Evolutionary conservation across 2,113 vertebrate genomes (phyloP).

Genomic region (Myodes glareolus): DNA sequence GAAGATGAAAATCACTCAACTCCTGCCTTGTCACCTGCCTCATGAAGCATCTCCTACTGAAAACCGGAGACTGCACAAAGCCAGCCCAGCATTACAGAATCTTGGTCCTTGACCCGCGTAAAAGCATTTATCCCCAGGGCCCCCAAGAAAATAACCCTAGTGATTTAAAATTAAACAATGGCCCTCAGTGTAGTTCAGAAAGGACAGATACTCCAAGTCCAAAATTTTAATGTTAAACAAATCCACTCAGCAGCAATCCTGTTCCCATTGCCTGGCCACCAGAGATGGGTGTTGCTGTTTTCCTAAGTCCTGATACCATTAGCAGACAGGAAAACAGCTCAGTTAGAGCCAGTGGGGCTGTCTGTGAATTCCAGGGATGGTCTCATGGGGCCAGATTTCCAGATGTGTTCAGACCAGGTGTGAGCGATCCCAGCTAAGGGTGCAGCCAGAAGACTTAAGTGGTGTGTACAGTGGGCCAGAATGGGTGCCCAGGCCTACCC

Average conservation of each 20-base stretch:
- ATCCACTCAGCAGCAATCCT: not conserved
- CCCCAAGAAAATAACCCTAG: not conserved
- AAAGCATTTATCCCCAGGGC: not conserved
- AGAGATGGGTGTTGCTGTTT: too few species aligned
- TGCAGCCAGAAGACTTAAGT: not conserved
- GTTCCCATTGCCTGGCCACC: too few species aligned
- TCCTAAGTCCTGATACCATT: not conserved
- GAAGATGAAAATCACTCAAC: rapidly evolving
- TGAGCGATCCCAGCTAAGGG: not conserved
- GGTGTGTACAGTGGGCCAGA: not conserved
- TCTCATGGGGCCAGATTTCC: not conserved
- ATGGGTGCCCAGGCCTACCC: rapidly evolving
- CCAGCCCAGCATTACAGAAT: rapidly evolving
- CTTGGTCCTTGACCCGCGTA: not conserved
- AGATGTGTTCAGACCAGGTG: not conserved
- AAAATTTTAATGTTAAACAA: not conserved
- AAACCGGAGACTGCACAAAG: not conserved
- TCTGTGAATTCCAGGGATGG: not conserved
- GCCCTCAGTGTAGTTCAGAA: not conserved
- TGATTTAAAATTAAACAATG: not conserved
- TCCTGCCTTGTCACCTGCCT: too few species aligned
- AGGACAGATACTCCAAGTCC: not conserved
- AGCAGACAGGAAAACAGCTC: not conserved
- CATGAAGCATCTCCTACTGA: not conserved
- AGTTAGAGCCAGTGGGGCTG: rapidly evolving